These are phyloP conservation scores for Stictocephala bisonia DNA, from an alignment of 2,888 invertebrate species.

Conservation along the genomic window DNA sequence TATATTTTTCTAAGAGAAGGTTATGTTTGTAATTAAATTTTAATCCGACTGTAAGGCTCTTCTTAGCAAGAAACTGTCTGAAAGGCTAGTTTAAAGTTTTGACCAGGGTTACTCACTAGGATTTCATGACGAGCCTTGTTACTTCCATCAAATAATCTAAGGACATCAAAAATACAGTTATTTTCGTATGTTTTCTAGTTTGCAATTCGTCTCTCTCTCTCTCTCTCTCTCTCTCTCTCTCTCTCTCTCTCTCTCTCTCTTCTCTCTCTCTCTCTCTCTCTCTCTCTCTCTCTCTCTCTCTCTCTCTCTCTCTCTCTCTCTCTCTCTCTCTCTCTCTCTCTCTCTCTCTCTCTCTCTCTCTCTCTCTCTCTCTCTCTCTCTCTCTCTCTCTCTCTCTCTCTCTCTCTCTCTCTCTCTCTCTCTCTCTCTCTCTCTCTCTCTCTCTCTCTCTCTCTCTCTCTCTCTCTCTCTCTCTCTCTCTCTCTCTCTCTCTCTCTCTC, in stretches of 20 bases:
- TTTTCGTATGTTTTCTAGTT: too few species aligned
- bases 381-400: background rate
- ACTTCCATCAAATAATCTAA: too few species aligned
- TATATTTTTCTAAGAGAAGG: too few species aligned
- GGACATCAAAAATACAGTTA: too few species aligned
- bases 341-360: background rate
- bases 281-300: background rate
- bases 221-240: background rate
- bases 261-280: background rate
- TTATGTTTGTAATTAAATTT: too few species aligned
- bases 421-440: background rate
- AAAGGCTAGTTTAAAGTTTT: too few species aligned
- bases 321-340: background rate
- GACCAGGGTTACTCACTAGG: too few species aligned
- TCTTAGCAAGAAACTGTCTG: too few species aligned
- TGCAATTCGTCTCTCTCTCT: background rate
- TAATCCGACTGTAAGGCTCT: too few species aligned
- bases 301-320: background rate
- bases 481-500: background rate
- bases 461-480: background rate
- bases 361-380: background rate
- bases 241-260: background rate
- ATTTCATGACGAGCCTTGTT: too few species aligned
- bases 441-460: background rate
- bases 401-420: background rate